Evolutionary conservation across 2,113 vertebrate genomes (phyloP), one percentile per base, ranked within the genome.

Genomic region (Steatornis caripensis): DNA sequence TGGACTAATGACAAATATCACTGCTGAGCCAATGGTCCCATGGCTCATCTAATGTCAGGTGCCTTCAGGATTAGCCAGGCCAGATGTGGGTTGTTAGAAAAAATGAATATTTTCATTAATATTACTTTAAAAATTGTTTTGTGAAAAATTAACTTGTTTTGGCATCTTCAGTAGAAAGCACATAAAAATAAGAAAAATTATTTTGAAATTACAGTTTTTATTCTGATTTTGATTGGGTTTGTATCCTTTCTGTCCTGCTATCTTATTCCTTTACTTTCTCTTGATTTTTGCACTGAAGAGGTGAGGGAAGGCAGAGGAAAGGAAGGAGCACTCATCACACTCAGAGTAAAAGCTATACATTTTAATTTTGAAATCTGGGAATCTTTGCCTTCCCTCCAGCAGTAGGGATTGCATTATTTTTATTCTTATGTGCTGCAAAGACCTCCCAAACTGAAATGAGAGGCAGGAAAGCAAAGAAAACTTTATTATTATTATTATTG

Each of bases 1-100:
- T 96, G 95, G 94, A 95, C 61, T 75, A 95, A 64, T 90, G 95
- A 97, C 95, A 97, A 97, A 87, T 96, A 92, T 93, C 61, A 54
- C 89, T 9, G 20, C 90, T 53, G 97, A 97, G 91, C 80, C 90
- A 84, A 61, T 0, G 4, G 94, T 95, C 96, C 96, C 41, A 3
- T 82, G 95, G 96, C 97, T 95, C 11, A 0, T 93, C 96, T 87
- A 51, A 95, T 89, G 90, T 96, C 96, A 97, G 94, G 95, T 96
- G 95, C 94, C 96, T 97, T 75, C 89, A 93, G 86, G 81, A 97
- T 92, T 93, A 96, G 83, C 75, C 83, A 93, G 83, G 89, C 92
- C 95, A 97, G 92, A 93, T 95, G 89, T 92, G 70, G 45, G 49
- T 49, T 92, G 69, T 82, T 91, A 92, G 91, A 81, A 87, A 92